Conservation (phyloP, 2,888 invertebrate genomes). For the Thymelicus lineola region DNA sequence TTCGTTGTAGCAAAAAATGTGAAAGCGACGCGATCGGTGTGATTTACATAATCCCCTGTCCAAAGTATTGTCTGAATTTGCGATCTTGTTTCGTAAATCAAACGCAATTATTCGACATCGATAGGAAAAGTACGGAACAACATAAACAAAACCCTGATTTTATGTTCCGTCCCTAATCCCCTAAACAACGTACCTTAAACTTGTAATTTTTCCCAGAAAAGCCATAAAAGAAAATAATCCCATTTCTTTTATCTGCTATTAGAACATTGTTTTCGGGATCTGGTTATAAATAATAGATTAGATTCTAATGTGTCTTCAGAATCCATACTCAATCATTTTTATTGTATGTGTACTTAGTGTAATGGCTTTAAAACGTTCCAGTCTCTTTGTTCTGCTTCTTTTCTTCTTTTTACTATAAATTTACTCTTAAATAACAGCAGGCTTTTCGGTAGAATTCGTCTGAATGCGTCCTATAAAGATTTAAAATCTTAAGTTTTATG, state of each 20-base stretch:
- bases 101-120: conserved; percentile 26
- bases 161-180: conserved; percentile 30
- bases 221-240: conserved; percentile 28
- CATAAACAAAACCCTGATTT: conserved; percentile 31
- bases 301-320: conserved; percentile 29
- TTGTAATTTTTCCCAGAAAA: conserved; percentile 31
- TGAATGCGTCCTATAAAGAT: conserved; percentile 5
- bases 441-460: conserved; percentile 20
- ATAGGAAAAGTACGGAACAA: conserved; percentile 12
- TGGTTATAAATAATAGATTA: conserved; percentile 30
- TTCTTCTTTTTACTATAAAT: conserved; percentile 37
- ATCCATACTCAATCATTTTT: conserved; percentile 28
- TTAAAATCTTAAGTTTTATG: conserved; percentile 5
- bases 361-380: conserved; percentile 35
- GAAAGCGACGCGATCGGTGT: conserved; percentile 35
- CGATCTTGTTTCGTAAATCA: conserved; percentile 23
- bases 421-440: conserved; percentile 32
- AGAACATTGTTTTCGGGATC: conserved; percentile 17
- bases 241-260: conserved; percentile 32
- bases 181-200: conserved; percentile 31
- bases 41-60: conserved; percentile 37
- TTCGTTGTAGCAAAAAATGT: conserved; percentile 35
- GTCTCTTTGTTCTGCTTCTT: conserved; percentile 16
- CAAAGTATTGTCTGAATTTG: conserved; percentile 32
- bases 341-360: conserved; percentile 30